Evolutionary conservation across 2,888 invertebrate genomes (phyloP), one percentile per base, ranked within the genome.

Genomic region (Trichogramma dendrolimi): DNA sequence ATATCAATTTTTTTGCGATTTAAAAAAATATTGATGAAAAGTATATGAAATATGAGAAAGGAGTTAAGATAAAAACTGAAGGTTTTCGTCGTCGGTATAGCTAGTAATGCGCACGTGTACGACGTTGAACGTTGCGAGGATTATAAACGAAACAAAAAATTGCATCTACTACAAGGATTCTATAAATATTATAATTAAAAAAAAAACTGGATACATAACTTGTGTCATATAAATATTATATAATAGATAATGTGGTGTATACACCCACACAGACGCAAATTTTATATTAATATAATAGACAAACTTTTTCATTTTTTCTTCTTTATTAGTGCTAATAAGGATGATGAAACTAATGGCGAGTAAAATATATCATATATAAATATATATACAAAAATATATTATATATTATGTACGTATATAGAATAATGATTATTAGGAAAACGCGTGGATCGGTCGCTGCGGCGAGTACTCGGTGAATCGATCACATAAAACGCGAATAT

Each of bases 401-500:
- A 55, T 42, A 66, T 64, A 57, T 48, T 27, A 63, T 61, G 55
- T 52, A 63, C 62, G 64, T 68, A 68, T 69, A 67, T 59, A 6
- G 52, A 58, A 40, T 44, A 51, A 40, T 27, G 27, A 27, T 27
- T 27, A 27, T 40, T 51, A 47, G 56, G 55, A 38, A 64, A 27
- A 27, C 27, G 27, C 27, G 27, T 27, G 27, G 27, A 27, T 27
- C 27, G 27, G 27, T 27, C 27, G 27, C 27, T 27, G 27, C 27
- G 27, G 61, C 57, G 53, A 60, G 60, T 58, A 55, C 60, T 60
- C 59, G 55, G 60, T 43, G 27, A 27, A 27, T 27, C 27, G 27
- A 27, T 27, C 27, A 3, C 27, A 27, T 27, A 27, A 52, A 51
- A 58, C 49, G 57, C 60, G 55, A 60, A 54, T 48, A 40, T 61